phyloP scores from a whole-genome alignment of 2,888 invertebrate genomes.

The Mesoligia furuncula region DNA sequence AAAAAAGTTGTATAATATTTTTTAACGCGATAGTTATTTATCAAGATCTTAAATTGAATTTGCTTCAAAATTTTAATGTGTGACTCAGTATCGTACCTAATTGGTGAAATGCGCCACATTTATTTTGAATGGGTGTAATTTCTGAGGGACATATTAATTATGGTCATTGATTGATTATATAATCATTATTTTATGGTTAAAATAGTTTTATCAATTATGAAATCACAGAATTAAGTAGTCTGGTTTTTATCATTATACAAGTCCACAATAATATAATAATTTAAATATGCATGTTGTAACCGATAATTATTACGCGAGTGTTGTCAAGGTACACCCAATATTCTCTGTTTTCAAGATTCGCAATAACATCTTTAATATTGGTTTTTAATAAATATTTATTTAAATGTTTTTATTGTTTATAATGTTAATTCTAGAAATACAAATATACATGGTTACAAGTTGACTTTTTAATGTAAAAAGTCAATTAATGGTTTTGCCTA shows the following conservation, averaged over 20 bases:
- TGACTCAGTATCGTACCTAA: conserved; percentile 59
- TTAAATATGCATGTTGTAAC: conserved; percentile 25
- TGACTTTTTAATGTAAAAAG: conserved; percentile 41
- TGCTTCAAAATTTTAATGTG: conserved; percentile 68
- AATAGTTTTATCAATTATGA: conserved; percentile 43
- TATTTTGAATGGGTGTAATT: conserved; percentile 46
- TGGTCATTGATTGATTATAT: conserved; percentile 23
- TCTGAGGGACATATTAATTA: conserved; percentile 44
- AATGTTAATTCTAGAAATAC: conserved; percentile 58
- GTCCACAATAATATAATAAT: conserved; percentile 30
- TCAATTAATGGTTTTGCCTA: conserved; percentile 30
- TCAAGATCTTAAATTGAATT: conserved; percentile 72
- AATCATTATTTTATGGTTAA: conserved; percentile 58
- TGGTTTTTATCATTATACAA: conserved; percentile 44
- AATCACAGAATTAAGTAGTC: conserved; percentile 64
- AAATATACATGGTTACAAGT: conserved; percentile 56
- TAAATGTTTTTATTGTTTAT: conserved; percentile 62
- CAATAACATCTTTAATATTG: conserved; percentile 52
- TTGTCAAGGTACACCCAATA: conserved; percentile 13
- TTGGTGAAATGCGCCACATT: conserved; percentile 49
- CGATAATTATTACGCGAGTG: conserved; percentile 29
- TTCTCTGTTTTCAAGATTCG: conserved; percentile 66
- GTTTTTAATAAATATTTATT: conserved; percentile 59
- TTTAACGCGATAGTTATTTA: conserved; percentile 80
- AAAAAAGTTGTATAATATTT: conserved; percentile 84